Base-by-base conservation (phyloP, 2,888 invertebrate genomes). In the Philereme transversata region DNA sequence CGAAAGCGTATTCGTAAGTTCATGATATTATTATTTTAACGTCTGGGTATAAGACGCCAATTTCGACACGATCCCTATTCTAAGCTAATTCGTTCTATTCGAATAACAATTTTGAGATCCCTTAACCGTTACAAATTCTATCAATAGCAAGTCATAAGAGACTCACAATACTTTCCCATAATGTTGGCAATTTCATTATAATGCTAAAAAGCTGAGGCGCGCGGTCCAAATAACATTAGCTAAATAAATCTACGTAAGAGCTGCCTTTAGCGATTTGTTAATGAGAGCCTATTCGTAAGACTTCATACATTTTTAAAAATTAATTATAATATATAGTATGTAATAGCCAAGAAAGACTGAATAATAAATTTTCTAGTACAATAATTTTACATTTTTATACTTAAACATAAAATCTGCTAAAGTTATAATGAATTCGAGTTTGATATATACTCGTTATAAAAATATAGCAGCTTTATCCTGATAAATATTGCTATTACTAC, bases 161-260 rank as follows among this genome's bases (percentile, higher is more conserved):
- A 57, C 65, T 51, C 60, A 11, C 43, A 61, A 51, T 61, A 58
- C 49, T 51, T 44, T 52, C 33, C 47, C 5, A 11, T 56, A 64
- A 60, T 45, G 60, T 66, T 62, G 69, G 69, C 60, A 70, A 49
- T 65, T 57, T 67, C 62, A 70, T 54, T 52, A 69, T 73, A 71
- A 64, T 55, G 56, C 70, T 74, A 77, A 70, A 51, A 75, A 76
- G 76, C 76, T 73, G 73, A 64, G 83, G 84, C 84, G 83, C 84
- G 84, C 86, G 84, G 82, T 77, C 70, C 73, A 51, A 66, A 60
- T 81, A 83, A 82, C 79, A 79, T 80, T 50, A 54, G 45, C 53
- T 48, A 57, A 43, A 47, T 33, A 4, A 5, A 47, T 10, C 34
- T 34, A 8, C 34, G 4, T 22, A 22, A 22, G 22, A 22, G 22